Evolutionary conservation across 1,140 invertebrate genomes (phyloP).

Genomic region (Achroia grisella): DNA sequence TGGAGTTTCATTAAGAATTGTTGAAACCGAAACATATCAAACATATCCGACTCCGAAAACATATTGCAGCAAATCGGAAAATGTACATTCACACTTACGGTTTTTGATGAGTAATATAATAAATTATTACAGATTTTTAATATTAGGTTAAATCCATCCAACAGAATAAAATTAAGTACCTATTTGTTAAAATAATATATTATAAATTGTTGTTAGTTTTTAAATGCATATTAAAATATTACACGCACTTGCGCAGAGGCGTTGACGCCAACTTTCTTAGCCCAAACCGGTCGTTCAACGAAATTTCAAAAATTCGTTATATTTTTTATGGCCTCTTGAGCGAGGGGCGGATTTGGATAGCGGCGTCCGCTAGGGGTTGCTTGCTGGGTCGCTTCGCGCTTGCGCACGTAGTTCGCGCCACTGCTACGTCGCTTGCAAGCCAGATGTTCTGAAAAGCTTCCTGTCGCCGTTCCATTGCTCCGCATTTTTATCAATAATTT

Average conservation of each 20-base stretch:
- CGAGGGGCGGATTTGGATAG: slow-evolving; percentile 65
- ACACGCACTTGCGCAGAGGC: not conserved
- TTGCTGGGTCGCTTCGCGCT: slow-evolving; percentile 64
- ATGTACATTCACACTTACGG: no score
- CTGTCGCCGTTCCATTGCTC: slow-evolving; percentile 64
- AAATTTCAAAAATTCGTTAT: slow-evolving; percentile 71
- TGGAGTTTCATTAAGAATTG: no score
- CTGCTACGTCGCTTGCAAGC: slow-evolving; percentile 70
- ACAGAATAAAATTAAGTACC: no score
- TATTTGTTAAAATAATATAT: no score
- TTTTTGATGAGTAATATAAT: no score
- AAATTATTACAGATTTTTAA: no score
- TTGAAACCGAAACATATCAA: no score
- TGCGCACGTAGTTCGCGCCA: slow-evolving; percentile 73
- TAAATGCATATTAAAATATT: no score
- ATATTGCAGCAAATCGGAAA: no score
- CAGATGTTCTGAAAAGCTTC: slow-evolving; percentile 74
- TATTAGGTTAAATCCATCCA: no score
- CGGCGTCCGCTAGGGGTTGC: slow-evolving; percentile 68
- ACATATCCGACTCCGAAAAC: no score
- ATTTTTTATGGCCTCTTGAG: slow-evolving; percentile 67
- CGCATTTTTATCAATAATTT: slow-evolving; percentile 49
- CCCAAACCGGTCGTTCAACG: slow-evolving; percentile 56
- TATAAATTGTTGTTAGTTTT: no score
- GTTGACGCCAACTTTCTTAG: slow-evolving; percentile 19